Percentiles rank a stretch among this genome's conserved stretches.
phyloP scores from a whole-genome alignment of 2,888 invertebrate species.

The Torymus aiolomorphi region DNA sequence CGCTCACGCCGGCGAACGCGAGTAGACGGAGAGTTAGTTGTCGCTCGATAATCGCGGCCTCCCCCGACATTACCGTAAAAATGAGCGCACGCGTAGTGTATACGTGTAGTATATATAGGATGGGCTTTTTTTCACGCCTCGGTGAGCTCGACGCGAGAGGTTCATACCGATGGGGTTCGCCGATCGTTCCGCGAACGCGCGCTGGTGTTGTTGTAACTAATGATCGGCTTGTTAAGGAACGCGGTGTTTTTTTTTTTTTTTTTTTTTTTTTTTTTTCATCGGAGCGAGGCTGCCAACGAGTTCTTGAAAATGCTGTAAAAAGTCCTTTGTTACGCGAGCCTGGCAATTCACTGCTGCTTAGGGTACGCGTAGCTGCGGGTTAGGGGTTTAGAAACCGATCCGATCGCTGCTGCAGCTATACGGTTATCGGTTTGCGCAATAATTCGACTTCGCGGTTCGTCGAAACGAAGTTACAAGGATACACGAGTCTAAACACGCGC shows the following conservation, averaged over 20 bases:
- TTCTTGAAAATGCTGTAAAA: constrained; percentile 16
- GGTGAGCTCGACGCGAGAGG: constrained; percentile 22
- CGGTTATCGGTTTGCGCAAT: too few relatives aligned
- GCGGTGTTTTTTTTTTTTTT: not conserved
- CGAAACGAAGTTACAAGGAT: too few relatives aligned
- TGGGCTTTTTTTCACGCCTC: constrained; percentile 28
- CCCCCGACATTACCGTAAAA: constrained; percentile 14
- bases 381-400: too few relatives aligned
- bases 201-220: not conserved
- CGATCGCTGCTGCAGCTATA: too few relatives aligned
- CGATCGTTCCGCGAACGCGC: constrained; percentile 14
- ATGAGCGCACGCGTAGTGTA: not conserved
- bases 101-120: not conserved
- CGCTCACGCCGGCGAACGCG: not conserved
- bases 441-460: too few relatives aligned
- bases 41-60: constrained; percentile 34
- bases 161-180: not conserved
- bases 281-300: not conserved
- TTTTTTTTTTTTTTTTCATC: not conserved
- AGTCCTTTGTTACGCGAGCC: not conserved
- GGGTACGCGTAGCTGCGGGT: too few relatives aligned
- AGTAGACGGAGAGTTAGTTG: constrained; percentile 12
- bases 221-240: not conserved
- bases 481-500: too few relatives aligned
- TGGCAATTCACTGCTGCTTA: not conserved